Evolutionary conservation across 2,797 vertebrate genomes (phyloP), one percentile per base, ranked within the genome.

Genomic region (Rhadinocentrus ornatus): DNA sequence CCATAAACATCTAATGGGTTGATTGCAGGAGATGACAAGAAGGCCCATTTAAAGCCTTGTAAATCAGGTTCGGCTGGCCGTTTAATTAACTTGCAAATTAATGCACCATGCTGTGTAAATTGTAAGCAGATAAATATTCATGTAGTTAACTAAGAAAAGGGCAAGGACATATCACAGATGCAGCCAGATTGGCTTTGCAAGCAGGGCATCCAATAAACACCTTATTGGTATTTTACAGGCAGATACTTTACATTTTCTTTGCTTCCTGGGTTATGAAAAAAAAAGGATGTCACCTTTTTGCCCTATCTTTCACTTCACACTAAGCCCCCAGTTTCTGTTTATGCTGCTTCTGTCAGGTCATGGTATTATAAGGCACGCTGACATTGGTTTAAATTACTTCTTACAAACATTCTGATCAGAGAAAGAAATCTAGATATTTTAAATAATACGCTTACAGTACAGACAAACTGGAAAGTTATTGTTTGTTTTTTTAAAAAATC

Each of bases 71-170:
- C 46, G 73, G 72, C 77, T 86, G 79, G 84, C 69, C 71, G 32
- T 90, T 92, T 88, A 91, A 93, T 94, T 86, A 87, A 93, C 89
- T 91, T 88, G 88, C 93, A 92, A 92, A 93, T 93, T 81, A 93
- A 91, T 87, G 86, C 85, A 75, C 84, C 78, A 26, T 84, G 85
- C 81, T 86, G 81, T 87, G 85, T 87, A 91, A 90, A 91, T 89
- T 84, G 84, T 58, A 82, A 12, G 73, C 75, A 83, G 77, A 89
- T 92, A 89, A 90, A 91, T 91, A 92, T 90, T 90, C 82, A 93
- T 91, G 85, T 61, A 66, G 82, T 86, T 89, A 88, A 86, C 87
- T 78, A 82, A 84, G 85, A 82, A 86, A 86, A 75, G 80, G 71
- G 68, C 88, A 86, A 91, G 89, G 86, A 88, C 74, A 59, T 81